Evolutionary conservation across 1,140 invertebrate genomes (phyloP), one percentile per base, ranked within the genome.

Genomic region (Drosophila punjabiensis): DNA sequence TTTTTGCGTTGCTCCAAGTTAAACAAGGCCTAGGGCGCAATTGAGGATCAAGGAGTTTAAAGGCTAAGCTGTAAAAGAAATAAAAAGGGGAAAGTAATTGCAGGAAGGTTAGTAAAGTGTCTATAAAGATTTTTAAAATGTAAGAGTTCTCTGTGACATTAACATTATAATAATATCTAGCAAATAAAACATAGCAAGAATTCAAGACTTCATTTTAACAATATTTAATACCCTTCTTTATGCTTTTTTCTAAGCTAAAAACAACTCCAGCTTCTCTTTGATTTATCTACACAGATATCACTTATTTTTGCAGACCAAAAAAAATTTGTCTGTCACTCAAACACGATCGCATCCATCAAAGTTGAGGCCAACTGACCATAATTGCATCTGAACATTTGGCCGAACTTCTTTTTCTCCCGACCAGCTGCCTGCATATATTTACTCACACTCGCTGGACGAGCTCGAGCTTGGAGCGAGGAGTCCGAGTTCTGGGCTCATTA

Each of bases 401-500:
- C 18, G n/a, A n/a, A 18, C 28, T 65, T 45, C 16, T 63, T 30
- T 39, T 62, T n/a, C 13, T 30, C 24, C 14, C 43, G 18, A 5
- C 30, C 43, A 75, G 71, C 60, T 52, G 41, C 48, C 41, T 79
- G 80, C 84, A 87, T 87, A 83, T 59, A 80, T 87, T 87, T 82
- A 56, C 76, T 52, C 71, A 55, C 74, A 73, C 56, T 84, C 67
- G 50, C 59, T 62, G 71, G 53, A 59, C 76, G 63, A 71, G n/a
- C n/a, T 35, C 66, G 81, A 81, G 68, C 71, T 74, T 78, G 30
- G 74, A 71, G 66, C 48, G 65, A 35, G 65, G 24, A 78, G 81
- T 35, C 52, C 75, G 68, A 77, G 65, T 70, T 81, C 76, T 88
- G 63, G 76, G 85, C 85, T 83, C 81, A 84, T 88, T 88, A 78